Conservation (phyloP, 2,888 invertebrate species). For the Amphipoea oculea region DNA sequence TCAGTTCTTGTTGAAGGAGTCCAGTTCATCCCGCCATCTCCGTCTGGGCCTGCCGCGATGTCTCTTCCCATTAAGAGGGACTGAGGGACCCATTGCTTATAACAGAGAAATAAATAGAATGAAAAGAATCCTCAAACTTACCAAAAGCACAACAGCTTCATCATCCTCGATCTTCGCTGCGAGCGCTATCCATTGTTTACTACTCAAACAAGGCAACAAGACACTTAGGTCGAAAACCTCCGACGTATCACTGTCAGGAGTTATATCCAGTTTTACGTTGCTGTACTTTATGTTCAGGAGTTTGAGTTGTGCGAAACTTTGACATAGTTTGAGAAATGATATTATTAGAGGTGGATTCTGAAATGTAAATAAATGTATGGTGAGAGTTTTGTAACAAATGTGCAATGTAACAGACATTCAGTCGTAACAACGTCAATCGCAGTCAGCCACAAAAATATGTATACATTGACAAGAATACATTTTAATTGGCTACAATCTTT, state of each 20-base stretch:
- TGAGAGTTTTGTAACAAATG: background rate
- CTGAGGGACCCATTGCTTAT: background rate
- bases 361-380: constrained; percentile 64
- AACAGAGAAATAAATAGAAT: background rate
- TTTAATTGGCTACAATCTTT: background rate
- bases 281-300: constrained; percentile 84
- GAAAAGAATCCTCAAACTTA: constrained; percentile 70
- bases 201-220: constrained; percentile 80
- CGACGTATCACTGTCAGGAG: constrained; percentile 49
- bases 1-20: no score
- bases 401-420: background rate
- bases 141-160: constrained; percentile 76
- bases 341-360: constrained; percentile 79
- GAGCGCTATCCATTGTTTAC: constrained; percentile 79
- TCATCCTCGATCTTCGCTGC: constrained; percentile 72
- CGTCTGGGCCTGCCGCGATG: no score
- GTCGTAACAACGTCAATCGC: background rate
- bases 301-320: constrained; percentile 81
- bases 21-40: no score
- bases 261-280: constrained; percentile 76
- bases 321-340: constrained; percentile 80
- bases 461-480: background rate
- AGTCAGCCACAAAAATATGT: background rate
- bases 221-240: constrained; percentile 77
- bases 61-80: no score